Evolutionary conservation across 2,797 vertebrate species (phyloP).

Genomic region (Falco peregrinus): DNA sequence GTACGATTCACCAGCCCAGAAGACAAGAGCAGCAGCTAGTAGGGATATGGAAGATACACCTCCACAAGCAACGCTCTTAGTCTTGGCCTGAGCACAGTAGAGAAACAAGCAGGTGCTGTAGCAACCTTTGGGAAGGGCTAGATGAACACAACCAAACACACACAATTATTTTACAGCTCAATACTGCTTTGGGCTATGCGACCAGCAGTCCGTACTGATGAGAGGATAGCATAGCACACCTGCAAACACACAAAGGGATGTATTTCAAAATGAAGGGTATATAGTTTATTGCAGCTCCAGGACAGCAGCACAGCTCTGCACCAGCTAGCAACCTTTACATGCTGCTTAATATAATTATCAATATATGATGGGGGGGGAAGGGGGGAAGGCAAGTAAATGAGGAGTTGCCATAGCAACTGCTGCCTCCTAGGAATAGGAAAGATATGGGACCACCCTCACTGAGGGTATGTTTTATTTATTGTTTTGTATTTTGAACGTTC

Average conservation of each 20-base stretch:
- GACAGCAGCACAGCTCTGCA: neutral
- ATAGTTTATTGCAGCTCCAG: neutral
- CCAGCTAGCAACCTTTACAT: neutral
- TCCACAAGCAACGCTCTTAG: neutral
- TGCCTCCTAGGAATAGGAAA: conserved; percentile 40
- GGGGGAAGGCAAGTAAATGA: conserved; percentile 31
- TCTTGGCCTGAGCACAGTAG: neutral
- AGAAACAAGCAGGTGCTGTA: neutral
- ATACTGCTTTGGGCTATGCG: accelerated
- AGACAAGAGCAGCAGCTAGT: neutral
- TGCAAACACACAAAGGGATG: accelerated
- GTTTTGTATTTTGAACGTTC: neutral
- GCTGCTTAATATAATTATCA: conserved; percentile 57
- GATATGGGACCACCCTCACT: neutral
- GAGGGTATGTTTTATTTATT: conserved; percentile 41
- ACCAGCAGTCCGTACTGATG: accelerated
- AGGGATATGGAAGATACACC: neutral
- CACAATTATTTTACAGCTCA: neutral
- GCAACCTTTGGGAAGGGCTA: neutral
- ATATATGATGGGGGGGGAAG: neutral
- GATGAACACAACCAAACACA: neutral
- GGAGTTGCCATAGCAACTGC: conserved; percentile 59
- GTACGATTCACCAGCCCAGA: neutral
- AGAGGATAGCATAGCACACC: neutral
- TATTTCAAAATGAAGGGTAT: neutral